Evolutionary conservation across 2,797 vertebrate species (phyloP).

Genomic region (Parauchenoglanis ngamensis): DNA sequence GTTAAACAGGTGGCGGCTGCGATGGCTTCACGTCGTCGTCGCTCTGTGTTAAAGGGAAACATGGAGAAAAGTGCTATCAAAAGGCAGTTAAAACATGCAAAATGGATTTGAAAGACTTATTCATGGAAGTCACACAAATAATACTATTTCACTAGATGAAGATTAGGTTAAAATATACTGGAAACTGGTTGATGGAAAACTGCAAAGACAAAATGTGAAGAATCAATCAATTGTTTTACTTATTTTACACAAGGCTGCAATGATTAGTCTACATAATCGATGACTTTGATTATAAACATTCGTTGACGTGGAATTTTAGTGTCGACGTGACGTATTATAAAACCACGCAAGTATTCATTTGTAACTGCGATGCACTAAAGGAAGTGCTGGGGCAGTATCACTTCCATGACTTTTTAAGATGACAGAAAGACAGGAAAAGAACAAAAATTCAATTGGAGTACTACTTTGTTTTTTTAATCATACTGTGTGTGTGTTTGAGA

Average conservation of each 20-base stretch:
- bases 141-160: neutral
- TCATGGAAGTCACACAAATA: neutral
- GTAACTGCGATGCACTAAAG: no score
- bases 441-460: no score
- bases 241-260: neutral
- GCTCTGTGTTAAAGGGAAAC: slow-evolving; percentile 71
- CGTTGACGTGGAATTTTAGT: no score
- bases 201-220: neutral
- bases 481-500: no score
- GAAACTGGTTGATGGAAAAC: neutral
- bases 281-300: no score
- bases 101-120: neutral
- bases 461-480: no score
- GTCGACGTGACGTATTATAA: no score
- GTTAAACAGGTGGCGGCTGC: slow-evolving; percentile 87
- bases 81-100: neutral
- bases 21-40: slow-evolving; percentile 86
- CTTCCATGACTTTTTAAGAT: no score
- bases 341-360: no score
- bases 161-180: no score
- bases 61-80: neutral
- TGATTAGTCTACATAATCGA: neutral
- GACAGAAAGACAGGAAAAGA: no score
- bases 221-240: slow-evolving; percentile 1
- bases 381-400: no score